These are phyloP conservation scores for Eclectus roratus DNA, from an alignment of 2,113 vertebrate species.

Conservation along the genomic window DNA sequence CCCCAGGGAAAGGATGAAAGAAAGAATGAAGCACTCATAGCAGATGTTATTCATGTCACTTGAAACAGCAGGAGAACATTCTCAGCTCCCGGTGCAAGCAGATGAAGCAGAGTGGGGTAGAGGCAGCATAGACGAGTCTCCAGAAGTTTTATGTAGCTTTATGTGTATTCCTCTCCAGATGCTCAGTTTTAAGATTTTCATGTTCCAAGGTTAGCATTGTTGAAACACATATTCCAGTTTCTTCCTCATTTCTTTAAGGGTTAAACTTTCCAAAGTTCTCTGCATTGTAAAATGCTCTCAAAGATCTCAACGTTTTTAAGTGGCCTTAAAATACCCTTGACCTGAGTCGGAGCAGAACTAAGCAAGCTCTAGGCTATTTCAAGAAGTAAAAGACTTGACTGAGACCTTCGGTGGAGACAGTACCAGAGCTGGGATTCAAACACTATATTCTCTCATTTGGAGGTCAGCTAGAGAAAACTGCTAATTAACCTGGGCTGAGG, in stretches of 20 bases:
- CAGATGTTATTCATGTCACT: conserved; percentile 52
- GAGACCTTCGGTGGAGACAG: neutral
- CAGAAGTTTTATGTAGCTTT: neutral
- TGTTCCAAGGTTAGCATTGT: neutral
- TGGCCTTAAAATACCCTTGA: neutral
- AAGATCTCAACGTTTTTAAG: neutral
- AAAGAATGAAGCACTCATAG: conserved; percentile 34
- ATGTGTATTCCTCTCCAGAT: neutral
- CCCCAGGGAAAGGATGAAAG: conserved; percentile 59
- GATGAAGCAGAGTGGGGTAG: neutral
- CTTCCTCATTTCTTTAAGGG: neutral
- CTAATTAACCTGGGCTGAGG: neutral
- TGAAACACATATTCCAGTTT: neutral
- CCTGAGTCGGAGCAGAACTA: neutral
- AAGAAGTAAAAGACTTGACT: conserved; percentile 3
- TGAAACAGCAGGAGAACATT: conserved; percentile 42
- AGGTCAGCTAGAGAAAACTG: conserved; percentile 8
- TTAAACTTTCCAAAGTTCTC: neutral
- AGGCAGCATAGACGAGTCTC: neutral
- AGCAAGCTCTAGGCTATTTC: conserved; percentile 22
- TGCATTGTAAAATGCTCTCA: neutral
- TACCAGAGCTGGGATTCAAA: conserved; percentile 8
- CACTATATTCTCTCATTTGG: neutral
- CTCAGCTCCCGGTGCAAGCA: neutral
- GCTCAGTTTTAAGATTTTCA: neutral